phyloP scores from a whole-genome alignment of 2,888 invertebrate species.

The Leptopilina drosophilae region DNA sequence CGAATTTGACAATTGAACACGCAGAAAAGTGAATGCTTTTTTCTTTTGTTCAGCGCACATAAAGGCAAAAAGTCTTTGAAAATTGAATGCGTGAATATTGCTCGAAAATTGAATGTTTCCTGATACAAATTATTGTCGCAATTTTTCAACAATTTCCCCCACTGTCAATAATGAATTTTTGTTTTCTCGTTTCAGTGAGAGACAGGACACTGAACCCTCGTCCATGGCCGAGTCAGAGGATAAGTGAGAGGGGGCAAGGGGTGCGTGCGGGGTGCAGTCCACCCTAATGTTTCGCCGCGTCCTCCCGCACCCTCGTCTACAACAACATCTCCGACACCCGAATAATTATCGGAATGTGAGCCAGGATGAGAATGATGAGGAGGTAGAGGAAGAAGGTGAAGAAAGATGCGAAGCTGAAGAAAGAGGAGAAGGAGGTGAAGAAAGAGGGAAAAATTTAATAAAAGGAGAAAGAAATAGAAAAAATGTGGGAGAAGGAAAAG shows the following conservation, averaged over 20 bases:
- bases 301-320: constrained; percentile 67
- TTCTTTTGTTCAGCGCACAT: too few species aligned
- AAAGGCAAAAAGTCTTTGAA: not conserved
- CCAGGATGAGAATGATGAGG: constrained; percentile 50
- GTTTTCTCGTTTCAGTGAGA: constrained; percentile 65
- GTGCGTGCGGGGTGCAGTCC: constrained; percentile 71
- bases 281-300: constrained; percentile 67
- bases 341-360: constrained; percentile 46
- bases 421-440: constrained; percentile 45
- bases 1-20: too few species aligned
- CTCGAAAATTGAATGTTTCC: not conserved
- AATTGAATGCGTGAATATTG: not conserved
- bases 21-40: too few species aligned
- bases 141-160: not conserved
- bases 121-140: not conserved
- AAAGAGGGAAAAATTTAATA: constrained; percentile 49
- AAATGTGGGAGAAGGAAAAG: constrained; percentile 43
- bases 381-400: constrained; percentile 40
- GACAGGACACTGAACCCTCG: constrained; percentile 72
- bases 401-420: constrained; percentile 51
- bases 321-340: constrained; percentile 51
- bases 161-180: not conserved
- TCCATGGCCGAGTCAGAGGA: constrained; percentile 70
- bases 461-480: constrained; percentile 47
- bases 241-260: constrained; percentile 74